A percentile compares a stretch with the other conserved stretches of the same genome.
Evolutionary conservation across 2,888 invertebrate genomes (phyloP).

Genomic region (Pseudanteris insignis): DNA sequence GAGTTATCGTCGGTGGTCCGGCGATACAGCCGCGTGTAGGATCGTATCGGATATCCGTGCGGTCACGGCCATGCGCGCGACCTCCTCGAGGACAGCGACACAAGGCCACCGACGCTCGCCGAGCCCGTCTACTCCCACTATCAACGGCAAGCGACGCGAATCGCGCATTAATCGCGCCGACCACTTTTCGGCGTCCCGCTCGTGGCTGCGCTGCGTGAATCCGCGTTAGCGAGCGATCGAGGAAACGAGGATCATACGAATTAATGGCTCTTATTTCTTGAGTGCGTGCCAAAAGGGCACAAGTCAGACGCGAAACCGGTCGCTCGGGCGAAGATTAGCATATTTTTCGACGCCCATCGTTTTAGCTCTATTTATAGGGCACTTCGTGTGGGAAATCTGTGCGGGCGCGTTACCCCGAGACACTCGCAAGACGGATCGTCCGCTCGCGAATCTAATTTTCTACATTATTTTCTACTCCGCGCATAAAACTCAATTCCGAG

Average conservation of each 20-base stretch:
- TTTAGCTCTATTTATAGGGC: too few species aligned
- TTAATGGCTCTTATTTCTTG: slow-evolving; percentile 22
- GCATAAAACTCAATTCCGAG: too few species aligned
- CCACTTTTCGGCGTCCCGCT: slow-evolving; percentile 20
- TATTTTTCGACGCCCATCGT: too few species aligned
- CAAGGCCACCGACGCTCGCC: slow-evolving; percentile 25
- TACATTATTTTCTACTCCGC: too few species aligned
- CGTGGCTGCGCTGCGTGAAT: slow-evolving; percentile 8
- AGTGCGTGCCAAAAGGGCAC: slow-evolving; percentile 24
- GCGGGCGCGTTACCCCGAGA: background rate
- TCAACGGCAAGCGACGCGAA: slow-evolving; percentile 11
- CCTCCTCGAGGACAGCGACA: slow-evolving; percentile 29
- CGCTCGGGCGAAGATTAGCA: slow-evolving; percentile 6
- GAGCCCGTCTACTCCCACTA: slow-evolving; percentile 21
- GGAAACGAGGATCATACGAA: slow-evolving; percentile 23
- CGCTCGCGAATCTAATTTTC: too few species aligned
- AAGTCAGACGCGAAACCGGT: slow-evolving; percentile 20
- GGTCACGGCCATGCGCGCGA: slow-evolving; percentile 35
- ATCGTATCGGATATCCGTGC: slow-evolving; percentile 22
- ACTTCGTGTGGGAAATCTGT: too few species aligned
- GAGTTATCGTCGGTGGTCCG: slow-evolving; percentile 19
- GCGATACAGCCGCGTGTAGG: slow-evolving; percentile 9
- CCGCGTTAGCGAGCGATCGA: too few species aligned
- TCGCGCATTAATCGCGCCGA: slow-evolving; percentile 21
- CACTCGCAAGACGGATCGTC: too few species aligned